Evolutionary conservation across 2,797 vertebrate genomes (phyloP), one percentile per base, ranked within the genome.

Genomic region (Propithecus perrieri): DNA sequence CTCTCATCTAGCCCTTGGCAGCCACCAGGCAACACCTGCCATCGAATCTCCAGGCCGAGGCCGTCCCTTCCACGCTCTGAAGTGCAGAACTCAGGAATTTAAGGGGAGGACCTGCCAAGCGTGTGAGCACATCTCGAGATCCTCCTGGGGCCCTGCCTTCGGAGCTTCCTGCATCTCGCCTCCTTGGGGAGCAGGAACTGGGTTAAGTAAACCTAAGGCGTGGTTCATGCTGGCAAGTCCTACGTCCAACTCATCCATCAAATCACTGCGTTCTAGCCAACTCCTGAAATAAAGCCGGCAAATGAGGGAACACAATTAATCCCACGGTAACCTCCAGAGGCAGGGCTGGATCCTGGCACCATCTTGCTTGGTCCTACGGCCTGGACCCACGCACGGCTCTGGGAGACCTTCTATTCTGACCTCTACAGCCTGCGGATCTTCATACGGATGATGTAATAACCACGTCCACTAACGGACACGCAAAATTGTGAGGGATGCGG

Each of bases 1-100:
- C 94, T 74, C 26, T 95, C 85, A 24, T 85, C 76, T 2, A 67
- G 76, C 46, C 46, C 72, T 95, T 96, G 96, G 97, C 93, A 94
- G 93, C 50, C 46, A 20, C 57, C 24, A 48, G 61, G 85, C 79
- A 94, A 96, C 94, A 97, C 97, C 96, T 97, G 96, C 93, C 1
- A 0, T 85, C 67, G 83, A 41, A 59, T 43, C 88, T 84, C 71
- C 33, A 84, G 41, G 78, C 80, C 92, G 94, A 84, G 33, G 84
- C 80, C 85, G 59, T 71, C 63, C 67, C 74, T 24, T 88, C 91
- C 67, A 20, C 0, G 28, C 38, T 88, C 80, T 26, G 24, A 20
- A 17, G 57, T 55, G 69, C 46, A 65, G 63, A 88, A 30, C 28
- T 81, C 0, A 15, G 57, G 67, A 30, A 50, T 76, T 43, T 75